Evolutionary conservation across 2,113 vertebrate species (phyloP).

Genomic region (Syrmaticus mikado): DNA sequence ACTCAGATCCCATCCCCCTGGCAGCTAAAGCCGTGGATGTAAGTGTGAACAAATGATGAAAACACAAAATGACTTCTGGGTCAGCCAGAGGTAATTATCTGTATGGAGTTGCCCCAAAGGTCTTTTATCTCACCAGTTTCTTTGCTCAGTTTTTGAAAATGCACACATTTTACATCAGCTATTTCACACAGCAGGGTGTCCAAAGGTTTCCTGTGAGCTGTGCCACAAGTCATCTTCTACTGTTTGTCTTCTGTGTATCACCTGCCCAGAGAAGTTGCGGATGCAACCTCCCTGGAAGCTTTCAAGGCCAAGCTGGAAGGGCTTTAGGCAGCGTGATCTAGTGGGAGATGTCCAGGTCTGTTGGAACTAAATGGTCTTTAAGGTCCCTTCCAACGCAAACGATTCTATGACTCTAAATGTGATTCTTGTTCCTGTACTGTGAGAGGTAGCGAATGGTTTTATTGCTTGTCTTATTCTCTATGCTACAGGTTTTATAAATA

Average conservation of each 20-base stretch:
- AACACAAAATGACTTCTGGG: not conserved
- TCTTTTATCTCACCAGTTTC: rapidly evolving
- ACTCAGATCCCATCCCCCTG: not conserved
- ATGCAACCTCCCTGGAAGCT: not conserved
- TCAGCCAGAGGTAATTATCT: not conserved
- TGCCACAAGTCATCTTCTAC: not conserved
- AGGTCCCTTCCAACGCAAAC: not conserved
- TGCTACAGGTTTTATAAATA: not conserved
- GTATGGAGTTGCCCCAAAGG: not conserved
- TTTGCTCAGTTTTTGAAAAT: not conserved
- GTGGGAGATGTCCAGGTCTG: not conserved
- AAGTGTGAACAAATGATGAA: not conserved
- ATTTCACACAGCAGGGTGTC: not conserved
- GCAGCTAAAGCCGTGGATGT: not conserved
- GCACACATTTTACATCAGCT: not conserved
- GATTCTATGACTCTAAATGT: not conserved
- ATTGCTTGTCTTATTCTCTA: not conserved
- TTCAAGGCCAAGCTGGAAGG: not conserved
- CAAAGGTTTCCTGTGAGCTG: not conserved
- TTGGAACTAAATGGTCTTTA: not conserved
- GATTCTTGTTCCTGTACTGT: not conserved
- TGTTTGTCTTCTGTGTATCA: not conserved
- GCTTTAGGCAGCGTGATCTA: not conserved
- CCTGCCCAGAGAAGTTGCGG: not conserved
- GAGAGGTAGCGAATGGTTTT: not conserved